phyloP scores from a whole-genome alignment of 2,113 vertebrate genomes.

The Stigmatopora nigra region DNA sequence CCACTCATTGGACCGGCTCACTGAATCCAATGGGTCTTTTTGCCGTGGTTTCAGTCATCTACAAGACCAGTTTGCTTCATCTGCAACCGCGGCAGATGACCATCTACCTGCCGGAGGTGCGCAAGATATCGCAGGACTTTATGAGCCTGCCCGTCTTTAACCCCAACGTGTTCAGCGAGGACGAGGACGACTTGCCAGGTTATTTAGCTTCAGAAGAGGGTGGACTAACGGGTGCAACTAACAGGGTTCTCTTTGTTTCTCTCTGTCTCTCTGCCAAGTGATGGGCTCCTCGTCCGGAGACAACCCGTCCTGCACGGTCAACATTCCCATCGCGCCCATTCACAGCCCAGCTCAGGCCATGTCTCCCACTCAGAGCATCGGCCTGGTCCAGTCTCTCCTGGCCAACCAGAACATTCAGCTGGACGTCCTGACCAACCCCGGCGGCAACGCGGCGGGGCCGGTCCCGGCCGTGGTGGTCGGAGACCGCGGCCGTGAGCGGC shows the following conservation, averaged over 20 bases:
- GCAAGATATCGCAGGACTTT: conserved; percentile 92
- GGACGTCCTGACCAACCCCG: conserved; percentile 86
- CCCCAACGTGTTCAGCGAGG: conserved; percentile 96
- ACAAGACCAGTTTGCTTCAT: conserved; percentile 98
- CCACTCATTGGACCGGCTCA: not conserved
- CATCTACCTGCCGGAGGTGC: conserved; percentile 94
- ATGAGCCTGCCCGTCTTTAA: conserved; percentile 96
- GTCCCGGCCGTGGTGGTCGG: conserved; percentile 62
- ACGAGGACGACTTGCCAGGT: conserved; percentile 97
- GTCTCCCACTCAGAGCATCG: conserved; percentile 97
- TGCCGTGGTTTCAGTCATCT: conserved; percentile 82
- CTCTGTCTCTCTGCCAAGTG: conserved; percentile 61
- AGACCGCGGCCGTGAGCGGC: conserved; percentile 66
- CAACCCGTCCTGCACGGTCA: conserved; percentile 91
- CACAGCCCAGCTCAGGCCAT: conserved; percentile 96
- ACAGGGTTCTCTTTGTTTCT: not conserved
- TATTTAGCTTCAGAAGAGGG: no score
- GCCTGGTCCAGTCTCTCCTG: conserved; percentile 91
- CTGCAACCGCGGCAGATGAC: conserved; percentile 98
- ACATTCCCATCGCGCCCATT: conserved; percentile 99
- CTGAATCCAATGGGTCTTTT: not conserved
- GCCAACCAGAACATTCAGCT: conserved; percentile 99
- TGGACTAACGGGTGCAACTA: no score
- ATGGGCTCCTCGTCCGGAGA: conserved; percentile 85
- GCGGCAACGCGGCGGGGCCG: conserved; percentile 55